Evolutionary conservation across 2,797 vertebrate species (phyloP).

Genomic region (Saxicola maurus): DNA sequence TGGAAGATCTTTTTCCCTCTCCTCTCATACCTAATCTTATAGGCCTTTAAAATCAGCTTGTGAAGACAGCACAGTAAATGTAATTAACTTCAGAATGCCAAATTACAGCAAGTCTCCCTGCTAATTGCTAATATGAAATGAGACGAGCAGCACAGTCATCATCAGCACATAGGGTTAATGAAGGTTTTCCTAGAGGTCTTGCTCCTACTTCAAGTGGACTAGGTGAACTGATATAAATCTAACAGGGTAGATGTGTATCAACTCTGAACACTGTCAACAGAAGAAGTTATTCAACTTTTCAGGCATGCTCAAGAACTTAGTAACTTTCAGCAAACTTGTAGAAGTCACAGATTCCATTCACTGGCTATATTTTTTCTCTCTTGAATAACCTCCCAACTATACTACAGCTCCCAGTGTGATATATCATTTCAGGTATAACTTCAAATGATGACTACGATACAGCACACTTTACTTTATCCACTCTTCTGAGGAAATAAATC

Average conservation of each 20-base stretch:
- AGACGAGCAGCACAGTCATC: neutral
- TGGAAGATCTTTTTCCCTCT: neutral
- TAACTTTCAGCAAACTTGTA: neutral
- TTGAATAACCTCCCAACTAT: neutral
- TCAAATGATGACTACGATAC: neutral
- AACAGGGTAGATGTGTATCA: neutral
- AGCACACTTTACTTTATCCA: neutral
- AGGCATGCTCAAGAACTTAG: neutral
- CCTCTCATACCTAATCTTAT: neutral
- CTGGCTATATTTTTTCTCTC: neutral
- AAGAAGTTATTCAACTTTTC: neutral
- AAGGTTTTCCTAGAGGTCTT: neutral
- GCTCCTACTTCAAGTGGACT: neutral
- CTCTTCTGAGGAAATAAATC: neutral
- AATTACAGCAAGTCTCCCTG: neutral
- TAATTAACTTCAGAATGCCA: neutral
- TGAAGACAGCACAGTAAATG: neutral
- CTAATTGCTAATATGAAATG: neutral
- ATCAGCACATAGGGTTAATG: neutral
- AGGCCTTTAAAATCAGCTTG: constrained; percentile 3
- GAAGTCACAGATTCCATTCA: neutral
- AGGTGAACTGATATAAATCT: neutral
- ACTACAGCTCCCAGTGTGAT: neutral
- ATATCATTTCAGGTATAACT: neutral
- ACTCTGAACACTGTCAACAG: neutral